phyloP scores from a whole-genome alignment of 2,888 invertebrate genomes.

The Fabriciana adippe region DNA sequence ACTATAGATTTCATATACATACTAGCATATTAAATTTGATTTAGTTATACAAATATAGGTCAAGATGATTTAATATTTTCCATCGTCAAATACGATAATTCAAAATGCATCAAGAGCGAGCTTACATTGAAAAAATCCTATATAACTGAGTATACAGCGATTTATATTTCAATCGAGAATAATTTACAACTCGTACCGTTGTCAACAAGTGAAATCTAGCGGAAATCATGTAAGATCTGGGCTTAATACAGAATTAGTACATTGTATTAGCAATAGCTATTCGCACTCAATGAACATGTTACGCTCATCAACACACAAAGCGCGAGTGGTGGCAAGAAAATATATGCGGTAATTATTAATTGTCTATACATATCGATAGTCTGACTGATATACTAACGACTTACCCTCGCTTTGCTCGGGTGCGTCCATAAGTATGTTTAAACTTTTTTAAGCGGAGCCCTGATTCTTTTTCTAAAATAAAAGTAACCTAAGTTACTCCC shows the following conservation, averaged over 20 bases:
- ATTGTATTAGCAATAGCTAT: conserved; percentile 20
- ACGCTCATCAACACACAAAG: conserved; percentile 18
- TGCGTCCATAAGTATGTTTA: too few species aligned
- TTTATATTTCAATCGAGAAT: neutral
- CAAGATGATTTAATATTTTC: too few species aligned
- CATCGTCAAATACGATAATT: neutral
- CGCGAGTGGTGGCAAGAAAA: neutral
- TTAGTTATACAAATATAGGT: too few species aligned
- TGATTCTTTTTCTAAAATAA: too few species aligned
- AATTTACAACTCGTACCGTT: neutral
- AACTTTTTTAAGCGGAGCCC: too few species aligned
- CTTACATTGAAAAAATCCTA: too few species aligned
- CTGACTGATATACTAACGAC: too few species aligned
- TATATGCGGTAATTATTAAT: neutral
- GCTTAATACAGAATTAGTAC: conserved; percentile 23
- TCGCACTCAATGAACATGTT: conserved; percentile 25
- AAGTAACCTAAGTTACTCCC: too few species aligned
- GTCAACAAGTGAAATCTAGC: conserved; percentile 27
- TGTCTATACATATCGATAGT: neutral
- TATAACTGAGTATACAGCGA: neutral
- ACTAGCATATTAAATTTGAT: too few species aligned
- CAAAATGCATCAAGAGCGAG: neutral
- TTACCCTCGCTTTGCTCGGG: too few species aligned
- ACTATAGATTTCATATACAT: too few species aligned
- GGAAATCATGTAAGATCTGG: conserved; percentile 26